Evolutionary conservation across 1,140 invertebrate genomes (phyloP), one percentile per base, ranked within the genome.

Genomic region (Ceratina calcarata): DNA sequence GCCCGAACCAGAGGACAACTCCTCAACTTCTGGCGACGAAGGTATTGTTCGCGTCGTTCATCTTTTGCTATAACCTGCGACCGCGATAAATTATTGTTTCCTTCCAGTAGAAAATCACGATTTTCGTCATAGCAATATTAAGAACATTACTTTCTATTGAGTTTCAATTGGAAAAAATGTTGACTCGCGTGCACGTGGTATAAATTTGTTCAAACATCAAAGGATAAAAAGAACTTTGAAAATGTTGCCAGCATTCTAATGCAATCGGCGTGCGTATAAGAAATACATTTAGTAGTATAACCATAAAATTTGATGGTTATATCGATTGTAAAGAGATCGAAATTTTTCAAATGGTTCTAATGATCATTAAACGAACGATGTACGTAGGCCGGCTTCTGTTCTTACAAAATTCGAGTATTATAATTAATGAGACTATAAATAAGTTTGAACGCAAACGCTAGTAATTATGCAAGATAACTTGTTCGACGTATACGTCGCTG

Each of bases 21-120:
- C 91, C 79, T 93, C 92, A 69, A 91, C 91, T 83, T 93, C 92
- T 80, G 91, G 91, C 85, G 92, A 93, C 86, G 92, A 93, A 93
- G 92, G 92, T 93, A 92, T 45, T 64, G n/a, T 64, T 68, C 20
- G 32, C 37, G n/a, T 61, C 60, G 22, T 58, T 64, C 32, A 6
- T 57, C 20, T 53, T 24, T 69, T 57, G 12, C 16, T 27, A 24
- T 22, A 32, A n/a, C 37, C 15, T 24, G 20, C 8, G 64, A 27
- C 6, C 18, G 10, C 37, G 37, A 45, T 45, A 45, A 45, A 45
- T 45, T 0, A 45, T 45, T 45, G 37, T 6, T 45, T 45, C 37
- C 37, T 45, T 45, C 0, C 37, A 45, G 37, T 20, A 20, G 71
- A 16, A 10, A 1, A 62, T 62, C 53, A n/a, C 15, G 53, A 18